phyloP scores from a whole-genome alignment of 1,140 invertebrate species.

The Ceratosolen solmsi region DNA sequence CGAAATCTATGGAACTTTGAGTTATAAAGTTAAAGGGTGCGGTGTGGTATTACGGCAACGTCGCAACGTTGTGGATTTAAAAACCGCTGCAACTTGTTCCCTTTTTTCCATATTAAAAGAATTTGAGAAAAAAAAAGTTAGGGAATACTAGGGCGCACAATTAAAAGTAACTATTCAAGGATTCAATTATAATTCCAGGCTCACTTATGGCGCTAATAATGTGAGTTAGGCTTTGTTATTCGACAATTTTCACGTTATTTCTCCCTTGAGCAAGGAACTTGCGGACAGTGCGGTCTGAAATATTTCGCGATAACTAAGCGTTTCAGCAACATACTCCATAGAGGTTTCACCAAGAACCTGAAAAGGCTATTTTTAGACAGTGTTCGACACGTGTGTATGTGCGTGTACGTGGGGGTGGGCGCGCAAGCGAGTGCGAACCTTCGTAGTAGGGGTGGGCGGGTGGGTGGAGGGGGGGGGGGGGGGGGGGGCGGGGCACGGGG shows the following conservation, averaged over 20 bases:
- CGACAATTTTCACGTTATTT: not conserved
- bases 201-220: not conserved
- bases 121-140: not conserved
- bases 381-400: not conserved
- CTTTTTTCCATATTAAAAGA: constrained; percentile 3
- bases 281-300: not conserved
- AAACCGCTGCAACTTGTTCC: not conserved
- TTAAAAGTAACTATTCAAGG: not conserved
- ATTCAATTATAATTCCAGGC: not conserved
- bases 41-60: not conserved
- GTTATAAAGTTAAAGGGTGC: not conserved
- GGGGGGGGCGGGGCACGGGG: not conserved
- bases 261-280: not conserved
- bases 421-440: not conserved
- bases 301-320: not conserved
- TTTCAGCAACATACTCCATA: not conserved
- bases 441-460: not conserved
- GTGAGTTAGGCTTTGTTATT: not conserved
- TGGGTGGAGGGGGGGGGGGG: not conserved
- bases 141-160: not conserved
- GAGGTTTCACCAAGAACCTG: not conserved
- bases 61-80: not conserved
- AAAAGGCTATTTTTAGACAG: not conserved
- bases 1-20: not conserved
- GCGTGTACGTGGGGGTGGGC: no score